phyloP scores from a whole-genome alignment of 2,113 vertebrate genomes.

The Raja brachyura region DNA sequence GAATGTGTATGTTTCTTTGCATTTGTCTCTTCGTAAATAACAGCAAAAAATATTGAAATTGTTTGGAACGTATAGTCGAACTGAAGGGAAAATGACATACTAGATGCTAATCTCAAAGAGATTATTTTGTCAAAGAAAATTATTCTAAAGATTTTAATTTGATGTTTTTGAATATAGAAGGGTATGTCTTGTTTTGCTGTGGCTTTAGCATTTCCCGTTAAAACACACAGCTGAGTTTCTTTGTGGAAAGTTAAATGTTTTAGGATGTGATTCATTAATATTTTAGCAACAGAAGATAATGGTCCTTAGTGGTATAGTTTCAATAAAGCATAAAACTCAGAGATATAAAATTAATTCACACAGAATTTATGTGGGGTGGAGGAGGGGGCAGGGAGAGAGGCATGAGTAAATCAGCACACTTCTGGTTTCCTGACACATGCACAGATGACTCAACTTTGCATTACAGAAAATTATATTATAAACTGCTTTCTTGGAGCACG shows the following conservation, averaged over 20 bases:
- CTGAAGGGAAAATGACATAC: not conserved
- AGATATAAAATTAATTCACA: too few species aligned
- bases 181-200: not conserved
- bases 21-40: too few species aligned
- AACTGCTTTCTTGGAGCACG: too few species aligned
- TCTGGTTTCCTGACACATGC: too few species aligned
- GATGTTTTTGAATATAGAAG: not conserved
- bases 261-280: not conserved
- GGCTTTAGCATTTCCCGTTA: not conserved
- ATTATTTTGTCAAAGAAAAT: not conserved
- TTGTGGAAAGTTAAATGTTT: not conserved
- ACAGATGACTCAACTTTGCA: too few species aligned
- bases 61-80: not conserved
- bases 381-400: too few species aligned
- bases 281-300: not conserved
- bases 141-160: not conserved
- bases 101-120: not conserved
- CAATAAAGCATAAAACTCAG: not conserved
- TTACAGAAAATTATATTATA: too few species aligned
- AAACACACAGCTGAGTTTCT: not conserved
- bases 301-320: not conserved
- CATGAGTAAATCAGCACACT: too few species aligned
- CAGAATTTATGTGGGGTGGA: too few species aligned
- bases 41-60: not conserved
- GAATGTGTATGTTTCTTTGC: constrained; percentile 17